Evolutionary conservation across 2,113 vertebrate genomes (phyloP), one percentile per base, ranked within the genome.

Genomic region (Atractosteus spatula): DNA sequence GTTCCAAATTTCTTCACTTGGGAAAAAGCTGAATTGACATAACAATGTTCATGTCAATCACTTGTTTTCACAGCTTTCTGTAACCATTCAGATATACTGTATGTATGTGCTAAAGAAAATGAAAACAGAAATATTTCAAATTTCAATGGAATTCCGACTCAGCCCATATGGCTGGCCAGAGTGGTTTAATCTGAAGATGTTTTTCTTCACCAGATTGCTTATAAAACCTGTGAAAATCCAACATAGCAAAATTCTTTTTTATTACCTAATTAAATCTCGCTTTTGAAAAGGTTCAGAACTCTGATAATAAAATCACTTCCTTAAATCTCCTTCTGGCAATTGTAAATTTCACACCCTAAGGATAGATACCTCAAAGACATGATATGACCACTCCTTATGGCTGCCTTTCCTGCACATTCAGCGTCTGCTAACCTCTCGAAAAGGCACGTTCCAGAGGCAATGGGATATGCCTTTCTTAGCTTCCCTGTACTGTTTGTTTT

Each of bases 321-420:
- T 12, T 45, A 59, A 69, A 62, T 8, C 45, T 55, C 59, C 66
- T 55, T 13, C 57, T 42, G 41, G 66, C 45, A 63, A 55, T 41
- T 12, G 45, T 0, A 29, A 14, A 43, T 3, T 42, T 71, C 47
- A 42, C 62, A 71, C 16, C 70, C 29, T 29, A 8, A 62, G 57
- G 70, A 63, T 62, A 55, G 17, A 71, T 64, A 63, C 57, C 45
- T 55, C 7, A 51, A 55, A 68, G 42, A 57, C 55, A 10, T 41
- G 42, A 66, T 16, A 42, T 54, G 1, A 10, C 10, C 12, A n/a
- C 14, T 13, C 10, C 12, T 3, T 59, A 7, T 17, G 3, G 11
- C 44, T 17, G 41, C 71, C 7, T 14, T n/a, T 2, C 44, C 71
- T 51, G 63, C 41, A 43, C 55, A 43, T 45, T 69, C 41, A 69